A percentile compares a stretch with the other conserved stretches of the same genome.
Conservation (phyloP, 2,888 invertebrate species). For the Acanthoscelides obtectus region DNA sequence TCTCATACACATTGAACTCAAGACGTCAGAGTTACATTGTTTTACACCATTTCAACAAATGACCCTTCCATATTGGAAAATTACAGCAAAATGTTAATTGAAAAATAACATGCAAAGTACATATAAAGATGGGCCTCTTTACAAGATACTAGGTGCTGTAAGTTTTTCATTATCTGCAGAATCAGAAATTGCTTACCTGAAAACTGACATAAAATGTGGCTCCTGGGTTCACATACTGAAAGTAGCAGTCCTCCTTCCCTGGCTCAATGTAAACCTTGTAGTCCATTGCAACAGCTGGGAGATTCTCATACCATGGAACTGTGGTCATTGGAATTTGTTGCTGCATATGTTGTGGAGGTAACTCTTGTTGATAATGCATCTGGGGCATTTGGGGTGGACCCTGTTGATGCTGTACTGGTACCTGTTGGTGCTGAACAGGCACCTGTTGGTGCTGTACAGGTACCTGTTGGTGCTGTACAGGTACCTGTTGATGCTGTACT, state of each 20-base stretch:
- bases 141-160: too few relatives aligned
- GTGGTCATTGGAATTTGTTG: slow-evolving; percentile 43
- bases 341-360: background rate
- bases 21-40: too few relatives aligned
- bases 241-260: slow-evolving; percentile 94
- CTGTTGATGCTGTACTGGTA: background rate
- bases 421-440: background rate
- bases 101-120: too few relatives aligned
- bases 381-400: too few relatives aligned
- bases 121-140: too few relatives aligned
- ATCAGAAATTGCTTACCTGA: slow-evolving; percentile 16
- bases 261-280: slow-evolving; percentile 93
- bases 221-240: slow-evolving; percentile 86
- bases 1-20: too few relatives aligned
- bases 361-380: background rate
- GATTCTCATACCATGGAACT: slow-evolving; percentile 77
- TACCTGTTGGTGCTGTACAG: background rate
- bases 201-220: slow-evolving; percentile 92
- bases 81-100: too few relatives aligned
- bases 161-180: too few relatives aligned
- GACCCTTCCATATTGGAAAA: too few relatives aligned
- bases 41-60: too few relatives aligned
- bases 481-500: background rate
- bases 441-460: background rate
- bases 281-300: slow-evolving; percentile 92